Percentiles rank a stretch among this genome's conserved stretches.
Evolutionary conservation across 2,113 vertebrate species (phyloP).

Genomic region (Archocentrus centrarchus): DNA sequence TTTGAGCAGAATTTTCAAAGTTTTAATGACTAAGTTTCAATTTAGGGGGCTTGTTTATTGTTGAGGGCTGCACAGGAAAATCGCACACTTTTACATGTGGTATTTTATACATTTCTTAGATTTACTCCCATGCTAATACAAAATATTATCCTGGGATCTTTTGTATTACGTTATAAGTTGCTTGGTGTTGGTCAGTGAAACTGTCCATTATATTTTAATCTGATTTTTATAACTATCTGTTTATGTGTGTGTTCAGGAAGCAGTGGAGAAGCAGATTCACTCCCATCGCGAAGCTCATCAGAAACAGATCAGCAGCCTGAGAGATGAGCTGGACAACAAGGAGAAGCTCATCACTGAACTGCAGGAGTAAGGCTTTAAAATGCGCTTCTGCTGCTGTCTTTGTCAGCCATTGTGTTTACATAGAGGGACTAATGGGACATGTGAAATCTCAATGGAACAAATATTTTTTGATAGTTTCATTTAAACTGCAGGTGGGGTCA

Average conservation of each 20-base stretch:
- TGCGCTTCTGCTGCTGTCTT: neutral
- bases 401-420: neutral
- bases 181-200: neutral
- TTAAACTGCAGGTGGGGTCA: neutral
- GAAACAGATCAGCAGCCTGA: conserved; percentile 94
- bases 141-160: neutral
- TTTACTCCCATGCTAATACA: neutral
- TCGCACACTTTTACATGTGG: neutral
- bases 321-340: conserved; percentile 95
- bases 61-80: neutral
- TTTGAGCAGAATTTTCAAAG: too few species aligned
- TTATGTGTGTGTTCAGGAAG: conserved; percentile 82
- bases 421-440: neutral
- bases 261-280: conserved; percentile 96
- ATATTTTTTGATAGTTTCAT: neutral
- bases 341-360: conserved; percentile 96
- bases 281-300: conserved; percentile 96
- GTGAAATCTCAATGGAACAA: neutral
- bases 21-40: neutral
- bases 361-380: conserved; percentile 88
- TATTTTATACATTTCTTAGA: neutral
- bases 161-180: neutral
- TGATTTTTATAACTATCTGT: neutral
- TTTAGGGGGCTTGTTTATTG: neutral
- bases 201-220: neutral